phyloP scores from a whole-genome alignment of 2,888 invertebrate genomes.

The Tinea trinotella region DNA sequence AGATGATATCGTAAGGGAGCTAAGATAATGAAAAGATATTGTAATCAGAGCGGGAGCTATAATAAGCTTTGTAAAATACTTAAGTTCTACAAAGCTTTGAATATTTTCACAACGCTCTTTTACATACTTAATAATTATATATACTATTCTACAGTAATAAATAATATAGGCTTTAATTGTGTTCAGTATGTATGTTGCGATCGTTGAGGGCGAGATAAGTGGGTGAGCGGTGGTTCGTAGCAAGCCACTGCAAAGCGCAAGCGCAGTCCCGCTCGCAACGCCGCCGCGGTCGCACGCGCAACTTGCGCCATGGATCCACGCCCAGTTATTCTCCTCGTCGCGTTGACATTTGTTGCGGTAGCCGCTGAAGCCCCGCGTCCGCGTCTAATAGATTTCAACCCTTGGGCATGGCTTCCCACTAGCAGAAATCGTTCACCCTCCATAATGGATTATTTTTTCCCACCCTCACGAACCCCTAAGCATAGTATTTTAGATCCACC shows the following conservation, averaged over 20 bases:
- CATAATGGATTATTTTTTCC: conserved; percentile 68
- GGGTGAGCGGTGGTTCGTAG: conserved; percentile 40
- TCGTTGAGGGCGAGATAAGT: conserved; percentile 23
- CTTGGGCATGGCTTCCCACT: conserved; percentile 62
- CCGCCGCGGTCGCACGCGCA: conserved; percentile 61
- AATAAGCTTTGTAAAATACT: too few species aligned
- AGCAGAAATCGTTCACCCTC: conserved; percentile 58
- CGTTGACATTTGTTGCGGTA: conserved; percentile 45
- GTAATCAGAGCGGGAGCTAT: too few species aligned
- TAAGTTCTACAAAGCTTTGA: too few species aligned
- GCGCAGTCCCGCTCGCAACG: conserved; percentile 65
- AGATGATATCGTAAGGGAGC: too few species aligned
- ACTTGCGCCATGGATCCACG: conserved; percentile 53
- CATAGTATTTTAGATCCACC: conserved; percentile 59
- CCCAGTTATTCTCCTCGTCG: conserved; percentile 47
- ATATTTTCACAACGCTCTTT: too few species aligned
- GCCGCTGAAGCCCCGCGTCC: conserved; percentile 47
- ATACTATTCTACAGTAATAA: too few species aligned
- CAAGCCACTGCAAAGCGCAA: conserved; percentile 37
- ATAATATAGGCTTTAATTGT: neutral
- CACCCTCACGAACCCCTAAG: conserved; percentile 66
- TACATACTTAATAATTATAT: too few species aligned
- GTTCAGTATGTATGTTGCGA: conserved; percentile 3
- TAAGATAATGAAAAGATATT: too few species aligned
- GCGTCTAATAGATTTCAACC: conserved; percentile 60